Evolutionary conservation across 1,140 invertebrate species (phyloP).

Genomic region (Diploscapter pachys): DNA sequence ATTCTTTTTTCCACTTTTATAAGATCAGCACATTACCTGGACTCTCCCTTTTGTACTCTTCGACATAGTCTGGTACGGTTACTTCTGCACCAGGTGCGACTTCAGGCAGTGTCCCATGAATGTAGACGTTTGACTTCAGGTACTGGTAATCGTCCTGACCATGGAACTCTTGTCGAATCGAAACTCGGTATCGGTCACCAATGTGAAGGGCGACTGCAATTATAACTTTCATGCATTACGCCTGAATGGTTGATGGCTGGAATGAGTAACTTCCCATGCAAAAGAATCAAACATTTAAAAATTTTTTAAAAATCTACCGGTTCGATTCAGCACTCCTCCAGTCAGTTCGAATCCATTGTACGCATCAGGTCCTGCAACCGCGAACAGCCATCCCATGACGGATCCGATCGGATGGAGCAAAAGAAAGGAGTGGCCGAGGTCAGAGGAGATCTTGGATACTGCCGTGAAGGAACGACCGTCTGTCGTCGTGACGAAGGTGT

Average conservation of each 20-base stretch:
- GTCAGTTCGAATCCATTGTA: constrained; percentile 42
- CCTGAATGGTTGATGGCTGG: no score
- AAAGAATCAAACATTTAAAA: no score
- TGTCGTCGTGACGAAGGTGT: constrained; percentile 82
- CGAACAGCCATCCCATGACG: constrained; percentile 86
- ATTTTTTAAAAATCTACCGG: no score
- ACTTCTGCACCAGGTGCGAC: constrained; percentile 68
- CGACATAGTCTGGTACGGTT: constrained; percentile 74
- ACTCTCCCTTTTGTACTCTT: constrained; percentile 73
- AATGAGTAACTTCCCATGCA: no score
- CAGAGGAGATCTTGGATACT: constrained; percentile 70
- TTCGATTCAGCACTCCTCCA: constrained; percentile 43
- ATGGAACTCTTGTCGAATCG: constrained; percentile 73
- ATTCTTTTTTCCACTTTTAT: not conserved
- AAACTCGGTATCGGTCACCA: constrained; percentile 63
- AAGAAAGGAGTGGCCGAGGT: constrained; percentile 75
- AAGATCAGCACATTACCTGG: constrained; percentile 63
- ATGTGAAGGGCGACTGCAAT: constrained; percentile 24
- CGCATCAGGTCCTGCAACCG: constrained; percentile 58
- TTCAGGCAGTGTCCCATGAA: constrained; percentile 75
- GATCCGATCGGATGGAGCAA: constrained; percentile 74
- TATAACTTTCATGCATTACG: no score
- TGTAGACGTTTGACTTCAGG: constrained; percentile 68
- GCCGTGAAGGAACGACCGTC: constrained; percentile 87
- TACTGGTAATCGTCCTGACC: constrained; percentile 88